Percentiles rank a stretch among this genome's conserved stretches.
These are phyloP conservation scores for Pseudococcus longispinus DNA, from an alignment of 2,888 invertebrate species.

Conservation along the genomic window DNA sequence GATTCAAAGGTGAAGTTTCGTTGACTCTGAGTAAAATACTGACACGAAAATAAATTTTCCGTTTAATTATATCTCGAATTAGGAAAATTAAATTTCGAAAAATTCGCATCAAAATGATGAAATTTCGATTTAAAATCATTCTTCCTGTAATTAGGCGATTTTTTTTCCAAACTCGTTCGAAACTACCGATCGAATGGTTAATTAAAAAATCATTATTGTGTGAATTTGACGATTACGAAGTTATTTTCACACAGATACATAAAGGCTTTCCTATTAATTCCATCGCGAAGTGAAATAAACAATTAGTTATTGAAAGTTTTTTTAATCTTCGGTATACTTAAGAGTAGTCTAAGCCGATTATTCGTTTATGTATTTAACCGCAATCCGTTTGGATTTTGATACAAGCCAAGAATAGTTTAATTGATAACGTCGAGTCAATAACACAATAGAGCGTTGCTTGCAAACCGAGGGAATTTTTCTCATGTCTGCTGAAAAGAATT, in stretches of 20 bases:
- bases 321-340: background rate
- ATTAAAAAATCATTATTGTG: no score
- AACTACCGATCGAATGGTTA: background rate
- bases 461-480: background rate
- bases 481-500: background rate
- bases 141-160: no score
- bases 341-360: background rate
- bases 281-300: background rate
- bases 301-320: background rate
- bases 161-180: no score
- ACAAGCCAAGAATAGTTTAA: conserved; percentile 12
- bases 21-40: no score
- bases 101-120: background rate
- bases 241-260: no score
- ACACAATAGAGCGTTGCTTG: background rate
- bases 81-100: background rate
- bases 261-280: background rate
- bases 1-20: no score
- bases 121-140: background rate
- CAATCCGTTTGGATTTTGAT: background rate
- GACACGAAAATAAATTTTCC: no score
- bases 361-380: background rate
- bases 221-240: no score
- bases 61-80: background rate
- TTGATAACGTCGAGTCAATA: background rate